Evolutionary conservation across 2,797 vertebrate species (phyloP).

Genomic region (Pteronotus mesoamericanus): DNA sequence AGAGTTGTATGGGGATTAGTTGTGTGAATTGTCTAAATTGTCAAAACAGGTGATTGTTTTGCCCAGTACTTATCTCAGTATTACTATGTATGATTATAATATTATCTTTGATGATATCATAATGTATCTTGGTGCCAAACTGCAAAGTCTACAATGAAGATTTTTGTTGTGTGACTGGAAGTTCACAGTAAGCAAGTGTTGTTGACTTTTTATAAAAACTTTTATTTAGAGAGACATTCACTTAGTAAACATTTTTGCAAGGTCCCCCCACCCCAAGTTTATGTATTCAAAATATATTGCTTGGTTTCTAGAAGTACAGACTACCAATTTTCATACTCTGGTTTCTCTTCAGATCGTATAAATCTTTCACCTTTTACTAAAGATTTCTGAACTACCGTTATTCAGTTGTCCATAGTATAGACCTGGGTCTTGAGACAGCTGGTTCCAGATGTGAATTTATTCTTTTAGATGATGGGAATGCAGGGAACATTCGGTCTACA

Average conservation of each 20-base stretch:
- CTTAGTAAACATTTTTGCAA: not conserved
- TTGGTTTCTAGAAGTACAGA: not conserved
- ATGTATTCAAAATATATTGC: not conserved
- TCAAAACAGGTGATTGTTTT: not conserved
- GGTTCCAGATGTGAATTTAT: not conserved
- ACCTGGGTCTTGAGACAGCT: not conserved
- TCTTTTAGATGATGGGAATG: not conserved
- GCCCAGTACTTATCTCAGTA: not conserved
- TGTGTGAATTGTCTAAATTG: not conserved
- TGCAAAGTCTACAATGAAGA: too few species aligned
- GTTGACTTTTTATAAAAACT: not conserved
- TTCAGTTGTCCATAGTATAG: not conserved
- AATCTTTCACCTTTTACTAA: too few species aligned
- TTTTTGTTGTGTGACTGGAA: slow-evolving; percentile 17
- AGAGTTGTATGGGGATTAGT: not conserved
- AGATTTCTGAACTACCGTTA: not conserved
- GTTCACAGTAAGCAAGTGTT: not conserved
- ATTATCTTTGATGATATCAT: not conserved
- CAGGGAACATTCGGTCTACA: not conserved
- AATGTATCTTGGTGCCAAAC: too few species aligned
- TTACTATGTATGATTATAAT: not conserved
- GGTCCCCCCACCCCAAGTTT: not conserved
- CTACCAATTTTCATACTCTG: too few species aligned
- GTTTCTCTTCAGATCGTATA: too few species aligned
- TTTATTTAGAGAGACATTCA: not conserved